Base-by-base conservation (phyloP, 2,113 vertebrate genomes). In the Marmota flaviventris region DNA sequence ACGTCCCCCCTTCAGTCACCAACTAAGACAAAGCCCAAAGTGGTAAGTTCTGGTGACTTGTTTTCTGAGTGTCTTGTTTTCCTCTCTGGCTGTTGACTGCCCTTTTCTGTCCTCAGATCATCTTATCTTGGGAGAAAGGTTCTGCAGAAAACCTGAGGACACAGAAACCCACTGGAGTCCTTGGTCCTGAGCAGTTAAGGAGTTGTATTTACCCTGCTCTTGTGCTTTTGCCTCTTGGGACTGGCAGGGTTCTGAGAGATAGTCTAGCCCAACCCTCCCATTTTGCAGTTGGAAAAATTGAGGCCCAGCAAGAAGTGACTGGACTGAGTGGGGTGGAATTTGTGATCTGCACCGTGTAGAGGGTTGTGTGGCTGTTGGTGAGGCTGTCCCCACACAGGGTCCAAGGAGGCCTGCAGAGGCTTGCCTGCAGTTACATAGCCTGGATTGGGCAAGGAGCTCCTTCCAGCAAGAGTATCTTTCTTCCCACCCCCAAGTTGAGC, bases 1-100 rank as follows among this genome's bases (percentile, higher is more conserved):
- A 98, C 98, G 0, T 98, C 98, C 0, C 98, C 98, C 14, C 94
- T 98, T 89, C 98, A 98, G 97, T 99, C 98, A 76, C 98, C 98
- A 48, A 73, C 98, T 96, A 98, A 98, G 97, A 97, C 98, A 83
- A 98, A 98, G 92, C 98, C 99, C 98, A 98, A 98, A 98, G 98
- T 98, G 99, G 99, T 99, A 97, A 99, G 99, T 99, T 72, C 14
- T 95, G 4, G 42, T 67, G 5, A 8, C 45, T 1, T 39, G 39
- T 39, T 39, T 39, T 39, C 65, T 8, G 51, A 63, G 25, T 3
- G 0, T 12, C 1, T 0, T 39, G 11, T 8, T 75, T 83, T 27
- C 34, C 22, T 45, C 34, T 56, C 88, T 84, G 72, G 27, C n/a
- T 58, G 45, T 27, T 63, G 27, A 29, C 39, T 34, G 67, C 78